phyloP scores from a whole-genome alignment of 2,888 invertebrate species.

The Lagria hirta region DNA sequence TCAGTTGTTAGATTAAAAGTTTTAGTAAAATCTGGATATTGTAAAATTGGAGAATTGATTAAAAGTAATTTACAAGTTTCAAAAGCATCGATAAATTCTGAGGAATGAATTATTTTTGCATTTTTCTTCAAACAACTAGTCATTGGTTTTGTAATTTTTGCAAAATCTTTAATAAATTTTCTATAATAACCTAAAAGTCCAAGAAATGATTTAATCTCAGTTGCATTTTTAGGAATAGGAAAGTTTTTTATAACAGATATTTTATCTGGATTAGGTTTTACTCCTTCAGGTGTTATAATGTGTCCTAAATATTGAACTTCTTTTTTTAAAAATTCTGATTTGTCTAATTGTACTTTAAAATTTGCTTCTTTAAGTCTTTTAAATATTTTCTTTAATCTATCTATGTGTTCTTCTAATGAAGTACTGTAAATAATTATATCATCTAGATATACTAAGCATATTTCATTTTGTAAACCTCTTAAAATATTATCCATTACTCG shows the following conservation, averaged over 20 bases:
- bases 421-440: constrained; percentile 30
- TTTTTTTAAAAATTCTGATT: constrained; percentile 29
- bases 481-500: constrained; percentile 34
- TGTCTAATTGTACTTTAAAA: constrained; percentile 32
- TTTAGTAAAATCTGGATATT: constrained; percentile 35
- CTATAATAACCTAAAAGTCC: constrained; percentile 31
- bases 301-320: constrained; percentile 29
- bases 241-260: constrained; percentile 25
- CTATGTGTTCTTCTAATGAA: constrained; percentile 24
- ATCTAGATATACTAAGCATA: constrained; percentile 35
- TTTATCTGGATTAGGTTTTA: constrained; percentile 31
- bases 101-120: too few relatives aligned
- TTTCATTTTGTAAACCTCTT: constrained; percentile 27
- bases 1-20: constrained; percentile 34
- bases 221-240: constrained; percentile 28
- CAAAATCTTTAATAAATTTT: constrained; percentile 28
- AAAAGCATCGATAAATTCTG: too few relatives aligned
- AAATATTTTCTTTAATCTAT: too few relatives aligned
- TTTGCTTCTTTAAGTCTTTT: constrained; percentile 24
- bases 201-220: constrained; percentile 26
- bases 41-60: constrained; percentile 28
- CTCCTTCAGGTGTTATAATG: constrained; percentile 25
- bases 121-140: too few relatives aligned
- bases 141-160: too few relatives aligned
- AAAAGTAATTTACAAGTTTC: too few relatives aligned